Base-by-base conservation (phyloP, 2,888 invertebrate species). In the Protonemura montana region DNA sequence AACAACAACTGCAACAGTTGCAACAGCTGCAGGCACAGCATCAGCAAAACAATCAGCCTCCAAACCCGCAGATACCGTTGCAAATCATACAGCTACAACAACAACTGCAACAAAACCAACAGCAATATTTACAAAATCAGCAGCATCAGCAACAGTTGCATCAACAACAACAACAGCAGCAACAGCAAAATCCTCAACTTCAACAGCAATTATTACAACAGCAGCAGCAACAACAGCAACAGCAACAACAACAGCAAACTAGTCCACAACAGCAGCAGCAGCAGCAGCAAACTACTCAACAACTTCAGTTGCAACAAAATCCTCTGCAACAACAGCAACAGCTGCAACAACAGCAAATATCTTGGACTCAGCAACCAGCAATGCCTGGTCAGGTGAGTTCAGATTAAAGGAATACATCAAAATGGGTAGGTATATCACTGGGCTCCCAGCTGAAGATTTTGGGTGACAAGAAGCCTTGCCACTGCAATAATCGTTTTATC, bases 151-250 rank as follows among this genome's bases (percentile, higher is more conserved):
- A 87, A 42, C 87, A 87, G 27, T 29, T 78, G 59, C 87, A 88
- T 30, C 88, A 88, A 28, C 88, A 88, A 82, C 88, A 88, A 85
- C 89, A 88, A 30, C 89, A 89, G 84, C 89, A 87, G 85, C 88
- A 90, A 27, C 90, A 90, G 3, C 90, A 91, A 0, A 90, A 90
- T 85, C 91, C 92, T 28, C 93, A 93, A 16, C 26, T 78, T 7
- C 78, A 78, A 78, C 78, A 78, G 78, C 92, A 94, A 41, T 92
- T 94, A 30, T 93, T 94, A 90, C 95, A 95, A 88, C 92, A 92
- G 77, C 92, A 92, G 90, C 93, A 89, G 89, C 94, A 90, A 87
- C 92, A 92, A 28, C 91, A 92, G 29, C 93, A 93, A 90, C 92
- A 91, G 85, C 94, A 91, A 90, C 91, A 92, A 76, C 91, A 93